Evolutionary conservation across 2,113 vertebrate species (phyloP).

Genomic region (Hippocampus abdominalis): DNA sequence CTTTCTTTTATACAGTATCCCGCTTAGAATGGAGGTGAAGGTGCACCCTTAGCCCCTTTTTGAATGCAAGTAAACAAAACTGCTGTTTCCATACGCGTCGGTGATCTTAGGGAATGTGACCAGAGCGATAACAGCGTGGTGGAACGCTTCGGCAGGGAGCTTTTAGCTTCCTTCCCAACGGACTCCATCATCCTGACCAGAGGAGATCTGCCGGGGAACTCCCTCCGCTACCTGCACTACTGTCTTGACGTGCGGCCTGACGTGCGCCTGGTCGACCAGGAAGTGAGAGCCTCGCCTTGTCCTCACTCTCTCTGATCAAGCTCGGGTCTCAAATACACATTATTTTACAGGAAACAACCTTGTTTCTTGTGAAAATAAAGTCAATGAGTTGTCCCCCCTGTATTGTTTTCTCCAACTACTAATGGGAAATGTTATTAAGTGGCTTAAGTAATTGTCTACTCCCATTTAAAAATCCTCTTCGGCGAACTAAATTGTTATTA

Average conservation of each 20-base stretch:
- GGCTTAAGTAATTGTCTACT: too few species aligned
- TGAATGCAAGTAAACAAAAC: constrained; percentile 34
- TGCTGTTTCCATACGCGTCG: constrained; percentile 25
- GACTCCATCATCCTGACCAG: constrained; percentile 85
- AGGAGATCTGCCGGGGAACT: constrained; percentile 93
- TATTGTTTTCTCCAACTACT: background rate
- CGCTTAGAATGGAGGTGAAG: constrained; percentile 19
- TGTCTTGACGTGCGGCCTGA: constrained; percentile 86
- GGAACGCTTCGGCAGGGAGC: constrained; percentile 84
- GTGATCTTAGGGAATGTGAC: constrained; percentile 78
- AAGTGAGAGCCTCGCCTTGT: constrained; percentile 73
- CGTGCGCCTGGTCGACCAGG: constrained; percentile 89
- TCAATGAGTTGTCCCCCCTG: background rate
- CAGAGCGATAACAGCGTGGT: constrained; percentile 84
- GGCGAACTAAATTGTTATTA: background rate
- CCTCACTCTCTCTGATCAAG: constrained; percentile 6
- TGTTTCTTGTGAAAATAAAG: background rate
- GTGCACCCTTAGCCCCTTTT: constrained; percentile 8
- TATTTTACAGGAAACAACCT: too few species aligned
- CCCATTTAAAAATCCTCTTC: background rate
- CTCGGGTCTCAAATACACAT: background rate
- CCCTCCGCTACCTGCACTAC: constrained; percentile 90
- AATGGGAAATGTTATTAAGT: background rate
- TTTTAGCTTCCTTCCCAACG: constrained; percentile 81
- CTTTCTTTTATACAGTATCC: constrained; percentile 19